Base-by-base conservation (phyloP, 2,113 vertebrate species). In the Canis aureus region DNA sequence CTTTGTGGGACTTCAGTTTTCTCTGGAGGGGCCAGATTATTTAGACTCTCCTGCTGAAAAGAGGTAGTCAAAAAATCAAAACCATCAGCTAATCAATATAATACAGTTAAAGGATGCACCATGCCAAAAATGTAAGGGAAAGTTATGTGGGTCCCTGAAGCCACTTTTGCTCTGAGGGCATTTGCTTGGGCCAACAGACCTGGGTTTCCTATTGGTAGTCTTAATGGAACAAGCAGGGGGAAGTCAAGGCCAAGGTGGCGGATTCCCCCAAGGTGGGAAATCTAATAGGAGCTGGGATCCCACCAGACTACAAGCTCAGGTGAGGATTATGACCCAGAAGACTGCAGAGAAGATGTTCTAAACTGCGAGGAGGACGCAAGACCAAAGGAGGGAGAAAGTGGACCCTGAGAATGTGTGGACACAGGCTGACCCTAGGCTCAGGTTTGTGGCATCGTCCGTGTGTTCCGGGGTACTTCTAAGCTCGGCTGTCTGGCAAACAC, bases 1-100 rank as follows among this genome's bases (percentile, higher is more conserved):
- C 85, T 94, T 94, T 79, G 29, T 55, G 67, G 55, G 67, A 89
- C 57, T 89, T 89, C 9, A 8, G 43, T 91, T 89, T 94, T n/a
- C n/a, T 84, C 3, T 69, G 16, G 43, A 76, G 8, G 25, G 32
- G 53, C 79, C 55, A 27, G 13, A 59, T 83, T 76, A 67, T 86
- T 94, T 81, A 32, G 69, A n/a, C 17, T 53, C 4, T 78, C 9
- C 35, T 76, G 62, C 82, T 87, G 60, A 96, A 93, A 93, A 74
- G 9, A 60, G 55, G 23, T 83, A 91, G 43, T 71, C 57, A 74
- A 94, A 84, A 93, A 88, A 27, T 73, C 55, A 53, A 96, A 82
- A 90, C 43, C 22, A 25, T 84, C 76, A 84, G 20, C 73, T 79
- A 66, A 55, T 38, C 57, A 67, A 2, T 91, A 62, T 78, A 81